phyloP scores from a whole-genome alignment of 2,888 invertebrate genomes.

The Notodonta dromedarius region DNA sequence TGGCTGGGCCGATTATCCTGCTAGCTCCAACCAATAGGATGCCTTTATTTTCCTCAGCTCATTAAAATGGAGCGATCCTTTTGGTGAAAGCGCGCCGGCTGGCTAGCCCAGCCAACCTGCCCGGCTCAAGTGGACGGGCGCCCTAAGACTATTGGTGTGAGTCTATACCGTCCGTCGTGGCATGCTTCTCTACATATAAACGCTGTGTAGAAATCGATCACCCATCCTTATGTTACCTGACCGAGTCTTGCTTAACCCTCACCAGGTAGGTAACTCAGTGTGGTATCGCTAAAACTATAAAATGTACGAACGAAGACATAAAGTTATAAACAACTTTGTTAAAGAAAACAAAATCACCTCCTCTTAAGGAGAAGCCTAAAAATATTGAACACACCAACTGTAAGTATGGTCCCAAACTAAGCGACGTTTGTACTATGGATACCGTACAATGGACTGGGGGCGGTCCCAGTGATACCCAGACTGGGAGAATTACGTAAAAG shows the following conservation, averaged over 20 bases:
- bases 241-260: neutral
- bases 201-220: too few species aligned
- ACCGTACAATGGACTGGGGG: neutral
- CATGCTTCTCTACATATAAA: too few species aligned
- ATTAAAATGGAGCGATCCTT: too few species aligned
- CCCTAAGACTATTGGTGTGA: too few species aligned
- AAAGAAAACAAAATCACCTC: conserved; percentile 2
- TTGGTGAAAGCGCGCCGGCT: too few species aligned
- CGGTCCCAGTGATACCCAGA: neutral
- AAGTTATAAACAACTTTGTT: conserved; percentile 5
- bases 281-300: neutral
- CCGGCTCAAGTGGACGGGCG: too few species aligned
- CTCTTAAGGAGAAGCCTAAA: neutral
- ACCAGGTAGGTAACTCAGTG: neutral
- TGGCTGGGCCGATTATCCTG: too few species aligned
- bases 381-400: neutral
- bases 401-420: neutral
- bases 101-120: too few species aligned
- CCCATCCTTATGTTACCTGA: neutral
- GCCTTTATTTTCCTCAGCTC: too few species aligned
- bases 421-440: neutral
- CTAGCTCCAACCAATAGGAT: too few species aligned
- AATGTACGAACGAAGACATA: neutral
- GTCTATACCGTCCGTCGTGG: too few species aligned
- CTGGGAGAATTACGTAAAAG: too few species aligned